A percentile compares a stretch with the other conserved stretches of the same genome.
phyloP scores from a whole-genome alignment of 35 echinoderm and acorn worm genomes.

The Stichopus chloronotus region DNA sequence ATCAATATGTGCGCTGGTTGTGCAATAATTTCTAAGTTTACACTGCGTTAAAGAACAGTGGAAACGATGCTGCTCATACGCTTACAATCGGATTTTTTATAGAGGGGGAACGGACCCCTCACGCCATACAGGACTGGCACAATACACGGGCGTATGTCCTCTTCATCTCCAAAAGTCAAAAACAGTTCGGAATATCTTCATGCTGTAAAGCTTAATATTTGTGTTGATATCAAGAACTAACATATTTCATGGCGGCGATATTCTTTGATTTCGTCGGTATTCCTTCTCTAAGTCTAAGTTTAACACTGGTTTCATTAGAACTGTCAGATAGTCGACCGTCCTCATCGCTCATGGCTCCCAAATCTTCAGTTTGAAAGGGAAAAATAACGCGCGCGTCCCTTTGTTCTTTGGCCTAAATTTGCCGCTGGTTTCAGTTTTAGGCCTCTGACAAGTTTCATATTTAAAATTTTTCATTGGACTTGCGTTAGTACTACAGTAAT shows the following conservation, averaged over 20 bases:
- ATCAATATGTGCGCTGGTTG: conserved; percentile 23
- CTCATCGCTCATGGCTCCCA: background rate
- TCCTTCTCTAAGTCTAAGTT: background rate
- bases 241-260: background rate
- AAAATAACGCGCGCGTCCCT: background rate
- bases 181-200: conserved; percentile 56
- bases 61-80: conserved; percentile 27
- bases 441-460: background rate
- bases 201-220: conserved; percentile 55
- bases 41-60: conserved; percentile 13
- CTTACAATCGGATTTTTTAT: conserved; percentile 20
- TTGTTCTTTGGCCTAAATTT: background rate
- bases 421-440: background rate
- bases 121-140: conserved; percentile 7
- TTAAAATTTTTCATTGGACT: background rate
- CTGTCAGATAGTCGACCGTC: background rate
- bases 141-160: conserved; percentile 33
- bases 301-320: background rate
- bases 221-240: conserved; percentile 54
- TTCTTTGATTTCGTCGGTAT: background rate
- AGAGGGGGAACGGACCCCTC: conserved; percentile 13
- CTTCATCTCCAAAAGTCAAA: background rate
- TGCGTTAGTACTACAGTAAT: background rate
- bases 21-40: conserved; percentile 55
- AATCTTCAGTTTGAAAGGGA: background rate